Conservation (phyloP, 2,113 vertebrate genomes). For the Misgurnus mizolepis region DNA sequence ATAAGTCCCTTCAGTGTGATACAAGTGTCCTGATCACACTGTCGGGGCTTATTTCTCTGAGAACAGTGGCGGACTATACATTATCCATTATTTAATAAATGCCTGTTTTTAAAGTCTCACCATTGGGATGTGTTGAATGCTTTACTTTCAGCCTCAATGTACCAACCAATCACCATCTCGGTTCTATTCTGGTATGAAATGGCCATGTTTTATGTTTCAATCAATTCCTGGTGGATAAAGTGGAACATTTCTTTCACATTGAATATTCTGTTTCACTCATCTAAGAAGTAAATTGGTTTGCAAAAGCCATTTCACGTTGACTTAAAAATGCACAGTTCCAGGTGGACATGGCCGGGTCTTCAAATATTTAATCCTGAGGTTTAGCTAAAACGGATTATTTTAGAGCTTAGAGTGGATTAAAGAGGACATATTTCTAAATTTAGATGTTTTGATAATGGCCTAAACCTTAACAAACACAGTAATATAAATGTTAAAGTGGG, state of each 20-base stretch:
- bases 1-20: too few relatives aligned
- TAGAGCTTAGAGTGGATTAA: conserved; percentile 7
- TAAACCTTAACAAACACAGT: not conserved
- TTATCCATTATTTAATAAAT: too few relatives aligned
- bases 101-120: too few relatives aligned
- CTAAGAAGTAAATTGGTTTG: not conserved
- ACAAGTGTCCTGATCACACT: too few relatives aligned
- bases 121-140: too few relatives aligned
- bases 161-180: too few relatives aligned
- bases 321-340: not conserved
- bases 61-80: too few relatives aligned
- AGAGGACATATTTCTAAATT: not conserved
- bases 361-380: not conserved
- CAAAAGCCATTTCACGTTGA: not conserved
- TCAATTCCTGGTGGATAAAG: too few relatives aligned
- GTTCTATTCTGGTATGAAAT: not conserved
- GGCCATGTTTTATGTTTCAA: too few relatives aligned
- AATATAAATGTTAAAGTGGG: not conserved
- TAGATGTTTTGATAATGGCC: not conserved
- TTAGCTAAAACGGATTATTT: not conserved
- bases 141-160: too few relatives aligned
- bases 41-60: too few relatives aligned
- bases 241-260: not conserved
- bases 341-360: not conserved
- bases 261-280: not conserved